Evolutionary conservation across 2,888 invertebrate genomes (phyloP), one percentile per base, ranked within the genome.

Genomic region (Phaonia tiefii): DNA sequence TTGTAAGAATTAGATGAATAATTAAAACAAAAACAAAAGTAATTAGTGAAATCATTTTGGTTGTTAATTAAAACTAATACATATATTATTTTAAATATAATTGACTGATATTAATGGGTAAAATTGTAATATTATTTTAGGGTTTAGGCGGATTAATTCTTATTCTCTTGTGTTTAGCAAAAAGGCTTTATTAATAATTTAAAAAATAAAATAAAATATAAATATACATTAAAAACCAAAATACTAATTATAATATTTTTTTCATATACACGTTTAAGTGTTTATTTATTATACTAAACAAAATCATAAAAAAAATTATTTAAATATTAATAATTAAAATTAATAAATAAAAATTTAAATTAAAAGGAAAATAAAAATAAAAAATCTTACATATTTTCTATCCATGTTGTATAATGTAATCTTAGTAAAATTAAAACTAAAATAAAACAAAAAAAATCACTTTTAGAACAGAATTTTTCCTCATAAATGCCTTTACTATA

Each of bases 371-470:
- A 63, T 42, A 37, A 58, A 58, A 13, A 22, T 25, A 8, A 7
- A 54, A 54, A 13, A 54, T 49, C 20, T 20, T 49, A 60, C 22
- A 63, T 2, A 39, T 39, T 63, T 58, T n/a, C n/a, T n/a, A n/a
- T n/a, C n/a, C n/a, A n/a, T n/a, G n/a, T n/a, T 37, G 39, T 11
- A 39, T 11, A 37, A 58, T 44, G n/a, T n/a, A n/a, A n/a, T n/a
- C n/a, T n/a, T n/a, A n/a, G n/a, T n/a, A n/a, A n/a, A n/a, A n/a
- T n/a, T n/a, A n/a, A n/a, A n/a, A n/a, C n/a, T n/a, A n/a, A n/a
- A n/a, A n/a, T n/a, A n/a, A n/a, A n/a, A n/a, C n/a, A 56, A 75
- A 77, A 65, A 83, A 83, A 77, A 77, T 75, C 42, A 83, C 83
- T 51, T 25, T 37, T 65, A 70, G 37, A 17, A 39, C 25, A 37